phyloP scores from a whole-genome alignment of 1,140 invertebrate species.

The Babylonia areolata region DNA sequence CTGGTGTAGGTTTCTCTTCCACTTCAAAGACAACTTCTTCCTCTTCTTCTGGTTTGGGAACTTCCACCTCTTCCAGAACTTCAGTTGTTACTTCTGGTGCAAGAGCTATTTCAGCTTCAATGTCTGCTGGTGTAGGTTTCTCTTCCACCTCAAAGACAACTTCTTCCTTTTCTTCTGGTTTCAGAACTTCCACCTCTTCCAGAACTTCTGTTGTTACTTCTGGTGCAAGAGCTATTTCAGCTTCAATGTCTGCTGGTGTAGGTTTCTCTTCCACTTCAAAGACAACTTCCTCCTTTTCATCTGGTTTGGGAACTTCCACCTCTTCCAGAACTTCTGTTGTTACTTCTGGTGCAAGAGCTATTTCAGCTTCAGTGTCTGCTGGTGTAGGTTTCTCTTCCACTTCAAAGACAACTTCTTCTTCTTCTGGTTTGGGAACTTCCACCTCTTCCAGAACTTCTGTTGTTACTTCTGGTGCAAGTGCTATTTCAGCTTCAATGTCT shows the following conservation, averaged over 20 bases:
- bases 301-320: conserved; percentile 30
- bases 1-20: conserved; percentile 24
- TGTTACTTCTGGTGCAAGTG: not conserved
- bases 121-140: conserved; percentile 28
- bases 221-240: conserved; percentile 27
- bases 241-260: conserved; percentile 33
- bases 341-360: conserved; percentile 11
- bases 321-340: not conserved
- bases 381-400: conserved; percentile 29
- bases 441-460: conserved; percentile 1
- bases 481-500: conserved; percentile 42
- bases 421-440: conserved; percentile 27
- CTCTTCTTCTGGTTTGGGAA: conserved; percentile 22
- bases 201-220: not conserved
- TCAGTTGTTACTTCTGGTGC: not conserved
- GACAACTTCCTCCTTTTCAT: conserved; percentile 27
- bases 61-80: conserved; percentile 11
- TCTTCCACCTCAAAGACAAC: conserved; percentile 21
- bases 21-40: conserved; percentile 29
- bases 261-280: conserved; percentile 35
- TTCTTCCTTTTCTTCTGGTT: conserved; percentile 29
- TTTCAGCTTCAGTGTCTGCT: conserved; percentile 40
- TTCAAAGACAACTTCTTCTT: conserved; percentile 14
- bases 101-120: conserved; percentile 40
- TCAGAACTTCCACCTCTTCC: conserved; percentile 16